phyloP scores from a whole-genome alignment of 2,113 vertebrate genomes.

The Blennius ocellaris region DNA sequence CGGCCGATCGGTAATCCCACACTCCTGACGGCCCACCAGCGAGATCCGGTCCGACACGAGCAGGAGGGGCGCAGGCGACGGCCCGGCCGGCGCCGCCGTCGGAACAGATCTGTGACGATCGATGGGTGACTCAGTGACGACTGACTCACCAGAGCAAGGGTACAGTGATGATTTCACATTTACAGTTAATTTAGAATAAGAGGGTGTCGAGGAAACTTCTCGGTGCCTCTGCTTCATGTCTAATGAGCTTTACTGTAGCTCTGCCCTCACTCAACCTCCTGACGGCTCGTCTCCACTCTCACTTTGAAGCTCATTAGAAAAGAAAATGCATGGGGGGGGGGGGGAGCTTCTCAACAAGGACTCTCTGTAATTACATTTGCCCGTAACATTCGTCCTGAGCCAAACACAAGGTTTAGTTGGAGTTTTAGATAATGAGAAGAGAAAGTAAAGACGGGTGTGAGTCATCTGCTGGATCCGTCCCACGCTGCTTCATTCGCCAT shows the following conservation, averaged over 20 bases:
- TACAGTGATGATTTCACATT: too few species aligned
- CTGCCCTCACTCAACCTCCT: constrained; percentile 15
- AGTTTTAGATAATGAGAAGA: constrained; percentile 28
- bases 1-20: too few species aligned
- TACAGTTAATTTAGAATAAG: too few species aligned
- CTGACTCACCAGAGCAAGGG: too few species aligned
- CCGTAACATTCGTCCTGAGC: constrained; percentile 14
- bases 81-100: too few species aligned
- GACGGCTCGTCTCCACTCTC: constrained; percentile 16
- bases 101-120: not conserved
- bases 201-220: not conserved
- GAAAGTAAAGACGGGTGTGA: not conserved
- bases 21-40: too few species aligned
- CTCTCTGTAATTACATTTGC: constrained; percentile 40
- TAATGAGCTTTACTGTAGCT: constrained; percentile 14
- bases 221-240: not conserved
- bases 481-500: constrained; percentile 17
- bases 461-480: constrained; percentile 44
- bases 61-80: too few species aligned
- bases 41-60: too few species aligned
- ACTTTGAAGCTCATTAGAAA: constrained; percentile 41
- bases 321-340: too few species aligned
- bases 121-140: too few species aligned
- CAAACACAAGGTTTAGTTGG: constrained; percentile 26
- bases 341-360: too few species aligned